Conservation (phyloP, 2,797 vertebrate genomes). For the Sebastes diaconus region DNA sequence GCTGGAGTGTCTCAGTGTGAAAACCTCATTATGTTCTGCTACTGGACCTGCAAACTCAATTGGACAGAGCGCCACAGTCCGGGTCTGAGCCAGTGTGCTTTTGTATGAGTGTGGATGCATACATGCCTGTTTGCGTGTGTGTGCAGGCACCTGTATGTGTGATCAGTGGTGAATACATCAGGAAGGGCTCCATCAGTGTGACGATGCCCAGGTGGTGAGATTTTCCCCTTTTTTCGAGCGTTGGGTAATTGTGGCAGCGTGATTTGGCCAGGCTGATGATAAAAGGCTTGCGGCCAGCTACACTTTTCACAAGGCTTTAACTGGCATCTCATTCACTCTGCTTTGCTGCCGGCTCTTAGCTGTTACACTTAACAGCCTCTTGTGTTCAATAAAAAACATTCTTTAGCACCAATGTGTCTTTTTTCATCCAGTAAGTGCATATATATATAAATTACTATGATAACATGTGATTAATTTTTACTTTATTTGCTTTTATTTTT, state of each 20-base stretch:
- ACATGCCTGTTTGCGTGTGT: neutral
- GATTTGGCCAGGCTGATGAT: constrained; percentile 35
- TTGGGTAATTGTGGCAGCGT: constrained; percentile 46
- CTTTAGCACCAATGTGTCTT: neutral
- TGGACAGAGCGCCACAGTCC: constrained; percentile 67
- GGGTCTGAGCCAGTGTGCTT: constrained; percentile 40
- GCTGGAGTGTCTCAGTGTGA: constrained; percentile 69
- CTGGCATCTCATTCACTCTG: constrained; percentile 35
- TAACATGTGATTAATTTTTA: neutral
- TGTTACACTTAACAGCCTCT: constrained; percentile 20
- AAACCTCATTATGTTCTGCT: constrained; percentile 79
- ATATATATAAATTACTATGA: neutral
- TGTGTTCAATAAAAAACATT: constrained; percentile 12
- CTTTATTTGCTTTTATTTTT: neutral
- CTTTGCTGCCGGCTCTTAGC: constrained; percentile 3
- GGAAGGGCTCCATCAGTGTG: constrained; percentile 41
- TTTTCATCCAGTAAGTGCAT: neutral
- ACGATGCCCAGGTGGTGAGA: constrained; percentile 47
- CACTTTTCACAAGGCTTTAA: constrained; percentile 46
- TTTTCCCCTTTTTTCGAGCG: constrained; percentile 49
- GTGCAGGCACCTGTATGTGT: constrained; percentile 16
- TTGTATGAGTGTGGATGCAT: constrained; percentile 12
- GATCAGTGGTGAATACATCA: constrained; percentile 44
- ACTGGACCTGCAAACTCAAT: constrained; percentile 74
- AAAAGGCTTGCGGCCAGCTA: constrained; percentile 30